Evolutionary conservation across 2,797 vertebrate species (phyloP).

Genomic region (Coilia nasus): DNA sequence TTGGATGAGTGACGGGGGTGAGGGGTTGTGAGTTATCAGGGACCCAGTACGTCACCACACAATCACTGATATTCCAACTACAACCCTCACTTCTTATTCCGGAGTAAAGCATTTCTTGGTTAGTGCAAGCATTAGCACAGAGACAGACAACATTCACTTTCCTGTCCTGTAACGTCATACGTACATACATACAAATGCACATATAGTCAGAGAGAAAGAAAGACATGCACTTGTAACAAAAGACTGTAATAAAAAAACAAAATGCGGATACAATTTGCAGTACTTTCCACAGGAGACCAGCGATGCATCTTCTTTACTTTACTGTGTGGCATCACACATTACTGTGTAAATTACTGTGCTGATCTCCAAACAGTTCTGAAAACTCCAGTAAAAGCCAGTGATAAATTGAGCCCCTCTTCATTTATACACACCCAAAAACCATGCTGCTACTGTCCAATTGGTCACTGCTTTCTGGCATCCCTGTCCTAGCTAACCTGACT

Average conservation of each 20-base stretch:
- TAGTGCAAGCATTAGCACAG: neutral
- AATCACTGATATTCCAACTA: neutral
- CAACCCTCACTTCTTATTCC: neutral
- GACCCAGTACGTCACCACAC: neutral
- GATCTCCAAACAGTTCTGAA: neutral
- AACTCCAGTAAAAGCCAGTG: neutral
- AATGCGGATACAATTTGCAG: neutral
- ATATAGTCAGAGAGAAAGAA: neutral
- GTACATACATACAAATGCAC: neutral
- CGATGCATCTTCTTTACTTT: neutral
- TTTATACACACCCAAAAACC: neutral
- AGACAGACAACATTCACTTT: neutral
- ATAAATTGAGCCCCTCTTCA: neutral
- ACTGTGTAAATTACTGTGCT: neutral
- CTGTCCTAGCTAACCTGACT: neutral
- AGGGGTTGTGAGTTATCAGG: neutral
- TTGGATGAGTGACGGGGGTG: too few species aligned
- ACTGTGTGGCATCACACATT: neutral
- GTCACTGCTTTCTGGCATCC: too few species aligned
- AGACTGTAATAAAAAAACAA: neutral
- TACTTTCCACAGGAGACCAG: neutral
- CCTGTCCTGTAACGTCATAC: neutral
- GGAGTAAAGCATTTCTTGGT: conserved; percentile 20
- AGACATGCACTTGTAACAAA: neutral
- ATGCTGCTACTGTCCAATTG: neutral